Conservation (phyloP, 2,797 vertebrate genomes). For the Halcyon smyrnensis region DNA sequence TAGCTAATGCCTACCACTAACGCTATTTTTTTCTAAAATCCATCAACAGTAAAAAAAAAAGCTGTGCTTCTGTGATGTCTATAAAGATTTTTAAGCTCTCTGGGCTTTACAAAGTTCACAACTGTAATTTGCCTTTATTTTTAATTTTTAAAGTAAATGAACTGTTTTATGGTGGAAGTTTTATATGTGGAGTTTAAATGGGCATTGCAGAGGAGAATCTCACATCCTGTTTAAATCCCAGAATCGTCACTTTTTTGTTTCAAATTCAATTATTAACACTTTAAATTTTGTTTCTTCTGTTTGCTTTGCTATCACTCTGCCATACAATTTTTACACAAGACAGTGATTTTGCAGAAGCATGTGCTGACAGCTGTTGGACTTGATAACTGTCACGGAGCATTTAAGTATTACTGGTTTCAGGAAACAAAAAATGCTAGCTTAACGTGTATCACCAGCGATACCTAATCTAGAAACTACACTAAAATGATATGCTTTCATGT, state of each 20-base stretch:
- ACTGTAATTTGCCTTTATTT: neutral
- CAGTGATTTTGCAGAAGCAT: constrained; percentile 25
- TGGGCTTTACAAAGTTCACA: neutral
- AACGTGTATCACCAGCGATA: constrained; percentile 73
- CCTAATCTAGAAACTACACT: constrained; percentile 68
- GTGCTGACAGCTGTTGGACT: neutral
- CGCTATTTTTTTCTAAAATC: neutral
- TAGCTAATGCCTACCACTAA: constrained; percentile 21
- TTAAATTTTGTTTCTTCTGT: constrained; percentile 48
- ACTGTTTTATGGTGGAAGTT: neutral
- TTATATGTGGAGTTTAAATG: constrained; percentile 23
- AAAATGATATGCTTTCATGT: constrained; percentile 64
- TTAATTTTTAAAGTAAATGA: neutral
- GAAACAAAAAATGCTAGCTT: constrained; percentile 18
- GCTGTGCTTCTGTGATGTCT: neutral
- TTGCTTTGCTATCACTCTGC: constrained; percentile 69
- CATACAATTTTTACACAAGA: neutral
- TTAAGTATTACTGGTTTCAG: constrained; percentile 25
- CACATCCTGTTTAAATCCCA: constrained; percentile 24
- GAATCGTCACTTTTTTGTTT: neutral
- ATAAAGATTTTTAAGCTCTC: neutral
- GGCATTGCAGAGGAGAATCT: neutral
- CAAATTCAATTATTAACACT: constrained; percentile 16
- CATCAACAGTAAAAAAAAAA: neutral
- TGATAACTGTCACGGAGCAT: neutral